phyloP scores from a whole-genome alignment of 2,888 invertebrate species.

The Drosophila recens region DNA sequence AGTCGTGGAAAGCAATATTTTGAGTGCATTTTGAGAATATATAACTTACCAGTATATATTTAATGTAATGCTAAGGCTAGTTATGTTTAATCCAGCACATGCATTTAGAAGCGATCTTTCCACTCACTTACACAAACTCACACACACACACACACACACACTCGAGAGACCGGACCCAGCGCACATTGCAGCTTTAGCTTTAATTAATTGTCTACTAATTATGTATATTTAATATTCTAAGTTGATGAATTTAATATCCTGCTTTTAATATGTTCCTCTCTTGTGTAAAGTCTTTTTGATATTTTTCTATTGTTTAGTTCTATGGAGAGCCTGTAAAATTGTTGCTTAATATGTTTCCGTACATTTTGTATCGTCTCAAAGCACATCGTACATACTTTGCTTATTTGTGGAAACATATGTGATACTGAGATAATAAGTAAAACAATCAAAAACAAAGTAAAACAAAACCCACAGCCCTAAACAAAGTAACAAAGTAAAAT shows the following conservation, averaged over 20 bases:
- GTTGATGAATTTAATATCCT: slow-evolving; percentile 40
- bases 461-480: slow-evolving; percentile 29
- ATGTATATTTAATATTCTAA: slow-evolving; percentile 32
- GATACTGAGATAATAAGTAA: slow-evolving; percentile 84
- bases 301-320: slow-evolving; percentile 34
- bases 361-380: slow-evolving; percentile 51
- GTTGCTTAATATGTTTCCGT: slow-evolving; percentile 74
- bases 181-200: slow-evolving; percentile 51
- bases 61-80: slow-evolving; percentile 42
- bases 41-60: slow-evolving; percentile 34
- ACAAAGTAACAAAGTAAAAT: slow-evolving; percentile 20
- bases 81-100: slow-evolving; percentile 54
- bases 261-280: slow-evolving; percentile 65
- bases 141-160: slow-evolving; percentile 25
- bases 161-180: slow-evolving; percentile 27
- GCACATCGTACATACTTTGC: slow-evolving; percentile 49
- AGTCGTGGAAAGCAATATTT: slow-evolving; percentile 67
- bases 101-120: slow-evolving; percentile 59
- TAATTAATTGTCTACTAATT: slow-evolving; percentile 47
- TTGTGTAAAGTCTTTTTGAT: slow-evolving; percentile 36
- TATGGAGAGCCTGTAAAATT: slow-evolving; percentile 57
- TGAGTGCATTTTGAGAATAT: slow-evolving; percentile 49
- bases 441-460: slow-evolving; percentile 58
- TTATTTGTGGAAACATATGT: slow-evolving; percentile 78
- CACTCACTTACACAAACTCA: slow-evolving; percentile 19